Conservation (phyloP, 1,140 invertebrate genomes). For the Diorhabda sublineata region DNA sequence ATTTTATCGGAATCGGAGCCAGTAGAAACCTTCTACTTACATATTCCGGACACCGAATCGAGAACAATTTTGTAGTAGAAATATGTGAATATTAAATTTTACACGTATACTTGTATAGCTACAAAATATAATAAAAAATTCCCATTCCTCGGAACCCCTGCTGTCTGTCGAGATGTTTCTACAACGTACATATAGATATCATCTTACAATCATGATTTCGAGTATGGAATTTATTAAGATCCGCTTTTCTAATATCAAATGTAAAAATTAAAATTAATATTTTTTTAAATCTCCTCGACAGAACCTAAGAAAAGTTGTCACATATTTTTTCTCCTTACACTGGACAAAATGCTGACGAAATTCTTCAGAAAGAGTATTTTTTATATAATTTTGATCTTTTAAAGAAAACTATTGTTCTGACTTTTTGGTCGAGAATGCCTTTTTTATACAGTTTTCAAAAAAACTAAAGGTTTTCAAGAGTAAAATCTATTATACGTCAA, state of each 20-base stretch:
- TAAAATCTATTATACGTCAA: no score
- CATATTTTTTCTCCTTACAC: no score
- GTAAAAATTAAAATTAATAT: slow-evolving; percentile 4
- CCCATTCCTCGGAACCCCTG: slow-evolving; percentile 12
- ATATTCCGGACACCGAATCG: background rate
- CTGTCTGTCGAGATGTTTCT: slow-evolving; percentile 8
- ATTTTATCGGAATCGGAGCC: background rate
- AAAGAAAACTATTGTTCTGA: no score
- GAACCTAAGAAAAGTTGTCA: no score
- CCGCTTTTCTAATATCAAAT: background rate
- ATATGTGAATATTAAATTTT: slow-evolving; percentile 18
- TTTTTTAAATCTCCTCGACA: background rate
- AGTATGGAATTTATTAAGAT: slow-evolving; percentile 12
- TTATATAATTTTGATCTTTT: no score
- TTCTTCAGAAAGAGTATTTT: no score
- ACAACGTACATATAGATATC: slow-evolving; percentile 11
- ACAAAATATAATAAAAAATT: slow-evolving; percentile 22
- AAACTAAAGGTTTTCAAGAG: no score
- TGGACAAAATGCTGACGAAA: no score
- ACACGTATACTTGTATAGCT: slow-evolving; percentile 15
- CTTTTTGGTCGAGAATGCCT: no score
- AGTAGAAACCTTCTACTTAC: background rate
- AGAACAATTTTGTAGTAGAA: slow-evolving; percentile 5
- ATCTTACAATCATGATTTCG: slow-evolving; percentile 16
- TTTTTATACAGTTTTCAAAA: no score